Evolutionary conservation across 2,888 invertebrate genomes (phyloP).

Genomic region (Dendrolimus pini): DNA sequence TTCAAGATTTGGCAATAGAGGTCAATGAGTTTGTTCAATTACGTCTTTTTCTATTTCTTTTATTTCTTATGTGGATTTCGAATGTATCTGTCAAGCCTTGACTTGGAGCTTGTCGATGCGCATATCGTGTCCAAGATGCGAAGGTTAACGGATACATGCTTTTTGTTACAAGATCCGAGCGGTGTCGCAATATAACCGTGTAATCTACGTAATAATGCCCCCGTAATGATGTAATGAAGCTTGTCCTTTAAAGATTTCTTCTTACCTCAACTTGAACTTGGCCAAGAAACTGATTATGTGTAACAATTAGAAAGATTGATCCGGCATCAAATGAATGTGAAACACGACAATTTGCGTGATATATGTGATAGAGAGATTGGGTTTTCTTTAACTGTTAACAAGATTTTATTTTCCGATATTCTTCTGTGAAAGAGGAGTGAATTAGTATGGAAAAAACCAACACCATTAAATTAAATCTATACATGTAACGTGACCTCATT

Average conservation of each 20-base stretch:
- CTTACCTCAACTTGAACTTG: slow-evolving; percentile 50
- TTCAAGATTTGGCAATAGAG: not conserved
- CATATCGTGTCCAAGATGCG: slow-evolving; percentile 27
- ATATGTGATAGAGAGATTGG: too few species aligned
- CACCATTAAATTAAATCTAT: too few species aligned
- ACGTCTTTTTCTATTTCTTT: slow-evolving; percentile 8
- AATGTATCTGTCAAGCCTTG: slow-evolving; percentile 7
- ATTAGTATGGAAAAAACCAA: too few species aligned
- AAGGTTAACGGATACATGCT: slow-evolving; percentile 52
- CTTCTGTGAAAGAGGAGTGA: too few species aligned
- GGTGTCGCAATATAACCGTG: slow-evolving; percentile 37
- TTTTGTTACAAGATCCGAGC: slow-evolving; percentile 49
- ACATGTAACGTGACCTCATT: too few species aligned
- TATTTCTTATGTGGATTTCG: not conserved
- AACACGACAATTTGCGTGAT: too few species aligned
- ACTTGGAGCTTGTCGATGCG: slow-evolving; percentile 17
- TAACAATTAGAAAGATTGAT: not conserved
- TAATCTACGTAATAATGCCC: slow-evolving; percentile 22
- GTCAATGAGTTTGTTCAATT: slow-evolving; percentile 10
- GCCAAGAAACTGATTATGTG: slow-evolving; percentile 15
- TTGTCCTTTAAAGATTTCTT: slow-evolving; percentile 28
- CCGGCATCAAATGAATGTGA: too few species aligned
- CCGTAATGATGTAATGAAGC: slow-evolving; percentile 40
- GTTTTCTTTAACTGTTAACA: too few species aligned
- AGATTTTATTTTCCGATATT: too few species aligned